phyloP scores from a whole-genome alignment of 92 coral and sea anemone genomes.

The Zoanthus sociatus region DNA sequence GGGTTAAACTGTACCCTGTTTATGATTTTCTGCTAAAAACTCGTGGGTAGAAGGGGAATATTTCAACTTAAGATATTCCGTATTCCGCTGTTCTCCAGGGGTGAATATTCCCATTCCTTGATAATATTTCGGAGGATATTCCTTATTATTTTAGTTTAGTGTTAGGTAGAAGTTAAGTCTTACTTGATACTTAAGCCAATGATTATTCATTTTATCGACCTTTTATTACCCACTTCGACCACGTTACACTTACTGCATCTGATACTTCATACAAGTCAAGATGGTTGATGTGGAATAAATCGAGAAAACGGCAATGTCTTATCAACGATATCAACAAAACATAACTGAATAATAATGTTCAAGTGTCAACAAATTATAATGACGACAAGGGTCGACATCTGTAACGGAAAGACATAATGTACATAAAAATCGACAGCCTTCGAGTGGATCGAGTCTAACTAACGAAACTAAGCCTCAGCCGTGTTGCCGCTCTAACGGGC shows the following conservation, averaged over 20 bases:
- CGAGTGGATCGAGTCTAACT: conserved; percentile 43
- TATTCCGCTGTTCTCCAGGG: conserved; percentile 47
- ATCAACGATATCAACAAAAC: conserved; percentile 60
- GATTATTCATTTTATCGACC: conserved; percentile 19
- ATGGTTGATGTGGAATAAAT: conserved; percentile 56
- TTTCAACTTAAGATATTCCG: conserved; percentile 24
- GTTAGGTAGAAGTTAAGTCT: conserved; percentile 44
- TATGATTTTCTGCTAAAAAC: no score
- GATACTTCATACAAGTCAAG: conserved; percentile 56
- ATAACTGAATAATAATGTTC: conserved; percentile 47
- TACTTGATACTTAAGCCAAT: conserved; percentile 55
- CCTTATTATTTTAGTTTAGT: conserved; percentile 58
- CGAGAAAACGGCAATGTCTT: conserved; percentile 51
- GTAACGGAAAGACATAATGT: conserved; percentile 58
- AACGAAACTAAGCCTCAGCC: conserved; percentile 39
- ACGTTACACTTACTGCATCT: conserved; percentile 58
- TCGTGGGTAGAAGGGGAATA: conserved; percentile 28
- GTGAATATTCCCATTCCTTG: conserved; percentile 48
- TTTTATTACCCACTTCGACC: conserved; percentile 44
- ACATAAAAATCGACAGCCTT: conserved; percentile 56
- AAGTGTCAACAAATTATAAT: conserved; percentile 44
- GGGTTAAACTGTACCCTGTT: no score
- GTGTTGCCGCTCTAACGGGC: conserved; percentile 56
- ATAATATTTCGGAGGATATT: conserved; percentile 54
- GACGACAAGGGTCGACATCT: conserved; percentile 50